Conservation (phyloP, 1,140 invertebrate genomes). For the Dinothrombium tinctorium region DNA sequence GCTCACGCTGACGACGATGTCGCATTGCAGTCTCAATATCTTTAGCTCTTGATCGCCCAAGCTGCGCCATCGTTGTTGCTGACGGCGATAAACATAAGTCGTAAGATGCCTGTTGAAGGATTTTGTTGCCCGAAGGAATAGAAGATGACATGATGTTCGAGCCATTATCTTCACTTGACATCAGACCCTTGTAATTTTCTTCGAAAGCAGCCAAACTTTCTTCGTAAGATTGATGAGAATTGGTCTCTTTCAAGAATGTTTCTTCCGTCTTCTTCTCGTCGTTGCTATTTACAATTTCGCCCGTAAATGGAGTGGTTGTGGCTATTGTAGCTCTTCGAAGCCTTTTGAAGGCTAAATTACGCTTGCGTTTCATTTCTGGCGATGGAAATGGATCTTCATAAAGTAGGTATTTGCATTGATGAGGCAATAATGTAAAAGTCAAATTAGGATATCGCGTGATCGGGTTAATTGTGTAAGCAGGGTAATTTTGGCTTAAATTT, state of each 20-base stretch:
- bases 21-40: slow-evolving; percentile 5
- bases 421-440: slow-evolving; percentile 34
- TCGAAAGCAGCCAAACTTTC: slow-evolving; percentile 5
- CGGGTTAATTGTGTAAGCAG: slow-evolving; percentile 69
- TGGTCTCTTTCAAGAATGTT: neutral
- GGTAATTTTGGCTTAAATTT: slow-evolving; percentile 69
- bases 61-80: neutral
- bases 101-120: neutral
- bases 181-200: slow-evolving; percentile 3
- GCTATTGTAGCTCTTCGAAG: slow-evolving; percentile 10
- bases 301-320: slow-evolving; percentile 5
- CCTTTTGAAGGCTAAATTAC: slow-evolving; percentile 6
- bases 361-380: slow-evolving; percentile 18
- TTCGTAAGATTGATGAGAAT: neutral
- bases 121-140: neutral
- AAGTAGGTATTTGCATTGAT: slow-evolving; percentile 29
- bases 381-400: neutral
- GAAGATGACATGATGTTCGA: neutral
- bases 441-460: slow-evolving; percentile 33
- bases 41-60: slow-evolving; percentile 6
- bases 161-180: neutral
- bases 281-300: neutral
- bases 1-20: neutral
- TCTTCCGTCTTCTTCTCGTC: neutral
- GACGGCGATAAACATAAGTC: neutral